Percentiles rank a stretch among this genome's conserved stretches.
These are phyloP conservation scores for Caradrina clavipalpis DNA, from an alignment of 2,888 invertebrate genomes.

Conservation along the genomic window DNA sequence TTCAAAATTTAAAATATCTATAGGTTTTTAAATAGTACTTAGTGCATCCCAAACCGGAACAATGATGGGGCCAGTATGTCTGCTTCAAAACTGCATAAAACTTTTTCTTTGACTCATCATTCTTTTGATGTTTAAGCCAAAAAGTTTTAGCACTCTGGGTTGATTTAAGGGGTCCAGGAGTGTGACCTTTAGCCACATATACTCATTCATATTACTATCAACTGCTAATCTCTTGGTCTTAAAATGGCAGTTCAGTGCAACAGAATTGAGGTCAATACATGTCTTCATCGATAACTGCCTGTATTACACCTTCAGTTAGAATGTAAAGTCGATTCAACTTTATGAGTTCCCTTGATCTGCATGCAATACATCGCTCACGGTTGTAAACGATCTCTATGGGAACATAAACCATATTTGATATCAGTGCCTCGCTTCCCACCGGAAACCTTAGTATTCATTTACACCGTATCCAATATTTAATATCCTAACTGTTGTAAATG, in stretches of 20 bases:
- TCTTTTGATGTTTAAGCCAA: too few relatives aligned
- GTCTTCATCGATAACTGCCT: not conserved
- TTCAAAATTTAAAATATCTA: too few relatives aligned
- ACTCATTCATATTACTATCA: too few relatives aligned
- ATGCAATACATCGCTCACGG: constrained; percentile 25
- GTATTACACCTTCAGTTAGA: constrained; percentile 1
- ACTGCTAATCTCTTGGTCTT: too few relatives aligned
- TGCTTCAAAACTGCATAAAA: too few relatives aligned
- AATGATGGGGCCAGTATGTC: too few relatives aligned
- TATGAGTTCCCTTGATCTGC: constrained; percentile 15
- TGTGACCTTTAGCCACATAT: not conserved
- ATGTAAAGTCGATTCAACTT: constrained; percentile 28
- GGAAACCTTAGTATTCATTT: constrained; percentile 42
- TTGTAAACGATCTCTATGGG: constrained; percentile 41
- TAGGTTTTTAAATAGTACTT: too few relatives aligned
- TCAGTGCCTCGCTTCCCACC: constrained; percentile 31
- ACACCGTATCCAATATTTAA: constrained; percentile 39
- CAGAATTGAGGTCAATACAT: not conserved
- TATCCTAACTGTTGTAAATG: constrained; percentile 28
- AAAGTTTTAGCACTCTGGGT: too few relatives aligned
- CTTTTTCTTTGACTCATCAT: too few relatives aligned
- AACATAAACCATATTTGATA: constrained; percentile 36
- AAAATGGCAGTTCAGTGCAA: not conserved
- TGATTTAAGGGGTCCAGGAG: too few relatives aligned
- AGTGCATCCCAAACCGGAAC: too few relatives aligned